Base-by-base conservation (phyloP, 2,888 invertebrate species). In the Eupithecia exiguata region DNA sequence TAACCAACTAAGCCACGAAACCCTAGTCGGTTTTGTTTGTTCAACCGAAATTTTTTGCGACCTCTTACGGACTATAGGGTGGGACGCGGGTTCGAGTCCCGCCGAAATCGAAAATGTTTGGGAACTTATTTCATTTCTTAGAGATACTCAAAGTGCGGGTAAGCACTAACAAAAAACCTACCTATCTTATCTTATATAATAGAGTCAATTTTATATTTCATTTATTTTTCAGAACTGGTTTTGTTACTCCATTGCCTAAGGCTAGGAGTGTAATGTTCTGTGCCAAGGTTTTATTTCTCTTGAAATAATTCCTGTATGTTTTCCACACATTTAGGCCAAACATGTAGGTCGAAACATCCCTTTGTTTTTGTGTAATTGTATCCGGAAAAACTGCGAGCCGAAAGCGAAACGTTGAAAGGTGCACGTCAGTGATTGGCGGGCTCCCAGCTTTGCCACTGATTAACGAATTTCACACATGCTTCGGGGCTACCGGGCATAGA, bases 401-500 rank as follows among this genome's bases (percentile, higher is more conserved):
- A 72, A 78, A 74, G 79, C 76, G 80, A 75, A 78, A 77, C 78
- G 80, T 72, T 84, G 87, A 86, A 84, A 85, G 87, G 84, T 84
- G 84, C 80, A 78, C 80, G 80, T 71, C 76, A 78, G 82, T 86
- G 88, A 88, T 87, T 88, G 88, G 87, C 86, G 82, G 82, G 81
- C 77, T 80, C 78, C 78, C 77, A 79, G 82, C 81, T 83, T 82
- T 84, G 84, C 82, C 84, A 81, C 84, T 88, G 88, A 89, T 88
- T 88, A 88, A 87, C 86, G 87, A 88, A 88, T 88, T 85, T 88
- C 83, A 76, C 86, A 84, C 85, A 86, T 86, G 81, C 86, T 86
- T 77, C 63, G 21, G 10, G n/a, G n/a, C n/a, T 36, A 38, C 5
- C n/a, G 18, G 35, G 18, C 18, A 62, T 30, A 65, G 36, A 65